Base-by-base conservation (phyloP, 1,140 invertebrate genomes). In the Heliconius melpomene region DNA sequence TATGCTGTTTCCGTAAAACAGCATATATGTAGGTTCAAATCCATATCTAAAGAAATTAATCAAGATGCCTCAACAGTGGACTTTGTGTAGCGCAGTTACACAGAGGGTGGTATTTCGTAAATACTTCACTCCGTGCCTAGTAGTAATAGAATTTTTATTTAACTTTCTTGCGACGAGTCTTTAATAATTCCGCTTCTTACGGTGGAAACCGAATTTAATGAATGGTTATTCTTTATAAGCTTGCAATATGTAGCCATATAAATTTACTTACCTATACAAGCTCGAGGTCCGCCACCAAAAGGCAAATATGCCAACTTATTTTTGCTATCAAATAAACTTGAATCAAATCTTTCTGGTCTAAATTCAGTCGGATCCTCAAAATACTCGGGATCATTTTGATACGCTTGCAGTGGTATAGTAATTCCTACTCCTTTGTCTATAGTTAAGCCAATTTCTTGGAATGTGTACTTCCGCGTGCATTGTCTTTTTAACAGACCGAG, bases 371-470 rank as follows among this genome's bases (percentile, higher is more conserved):
- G 96, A 11, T 95, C 84, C 0, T 93, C 90, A 84, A 95, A 96
- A 78, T 95, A 90, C 18, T 92, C 80, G 2, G 95, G 90, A 87
- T 96, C 95, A 16, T 93, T 95, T 46, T 96, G 96, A 50, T 96
- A 85, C 2, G 89, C 90, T 79, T 94, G 94, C 16, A 94, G 8
- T 0, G 93, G 92, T 54, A 95, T 90, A 16, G 89, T 81, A 2
- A 95, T 75, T 9, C 72, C 57, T 3, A 91, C 90, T 1, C 88
- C 90, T 72, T 90, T 82, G 46, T 94, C 93, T 32, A 95, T 88
- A 0, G 89, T 86, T 2, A 95, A 1, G 23, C 89, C 85, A 1
- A 89, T 85, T 0, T 88, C 92, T 0, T 93, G 81, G 11, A 96
- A 90, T 9, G 87, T 95, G 72, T 95, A 96, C 29, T 90, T 85